Percentiles rank a stretch among this genome's conserved stretches.
These are phyloP conservation scores for Tetragnatha montana DNA, from an alignment of 2,888 invertebrate genomes.

Conservation along the genomic window DNA sequence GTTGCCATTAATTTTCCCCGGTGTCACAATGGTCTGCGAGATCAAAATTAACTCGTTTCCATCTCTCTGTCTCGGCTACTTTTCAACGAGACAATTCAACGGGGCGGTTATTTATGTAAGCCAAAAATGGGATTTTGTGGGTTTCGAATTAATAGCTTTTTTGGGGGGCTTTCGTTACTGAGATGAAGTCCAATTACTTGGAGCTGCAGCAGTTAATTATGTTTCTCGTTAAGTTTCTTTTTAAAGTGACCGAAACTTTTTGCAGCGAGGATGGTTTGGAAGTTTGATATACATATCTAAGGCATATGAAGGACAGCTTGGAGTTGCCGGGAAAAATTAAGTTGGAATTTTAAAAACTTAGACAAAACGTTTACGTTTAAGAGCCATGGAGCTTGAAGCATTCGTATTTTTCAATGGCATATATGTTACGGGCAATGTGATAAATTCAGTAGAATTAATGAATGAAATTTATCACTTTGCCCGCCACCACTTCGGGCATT, in stretches of 20 bases:
- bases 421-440: too few species aligned
- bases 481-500: too few species aligned
- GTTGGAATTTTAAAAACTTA: too few species aligned
- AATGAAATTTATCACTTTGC: too few species aligned
- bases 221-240: background rate
- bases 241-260: background rate
- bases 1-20: constrained; percentile 28
- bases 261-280: background rate
- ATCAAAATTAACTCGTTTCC: constrained; percentile 42
- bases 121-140: background rate
- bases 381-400: too few species aligned
- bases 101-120: background rate
- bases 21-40: constrained; percentile 39
- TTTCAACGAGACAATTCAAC: background rate
- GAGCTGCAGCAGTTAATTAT: background rate
- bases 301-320: too few species aligned
- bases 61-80: background rate
- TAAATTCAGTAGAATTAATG: too few species aligned
- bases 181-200: background rate
- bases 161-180: background rate
- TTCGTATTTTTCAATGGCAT: too few species aligned
- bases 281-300: too few species aligned
- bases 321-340: too few species aligned
- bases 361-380: too few species aligned
- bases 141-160: background rate